These are phyloP conservation scores for Dinoponera quadriceps DNA, from an alignment of 1,140 invertebrate genomes.

Conservation along the genomic window DNA sequence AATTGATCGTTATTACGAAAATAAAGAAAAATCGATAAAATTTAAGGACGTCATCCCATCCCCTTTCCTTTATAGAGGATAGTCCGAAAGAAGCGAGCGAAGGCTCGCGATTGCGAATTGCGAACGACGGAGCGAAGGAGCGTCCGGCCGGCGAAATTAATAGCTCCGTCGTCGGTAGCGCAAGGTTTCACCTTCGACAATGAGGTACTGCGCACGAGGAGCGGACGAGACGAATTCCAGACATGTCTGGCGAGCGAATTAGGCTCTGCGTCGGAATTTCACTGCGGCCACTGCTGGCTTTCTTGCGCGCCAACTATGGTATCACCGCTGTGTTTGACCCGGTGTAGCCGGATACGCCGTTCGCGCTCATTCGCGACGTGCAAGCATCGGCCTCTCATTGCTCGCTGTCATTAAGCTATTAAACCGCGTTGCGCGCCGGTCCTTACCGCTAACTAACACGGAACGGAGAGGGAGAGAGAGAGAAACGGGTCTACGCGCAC, in stretches of 20 bases:
- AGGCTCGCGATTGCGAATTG: not conserved
- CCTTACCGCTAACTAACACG: not conserved
- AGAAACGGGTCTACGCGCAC: not conserved
- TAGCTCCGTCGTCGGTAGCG: slow-evolving; percentile 23
- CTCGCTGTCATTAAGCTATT: slow-evolving; percentile 56
- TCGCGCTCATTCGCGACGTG: too few relatives aligned
- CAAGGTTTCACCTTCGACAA: slow-evolving; percentile 35
- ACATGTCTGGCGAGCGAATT: slow-evolving; percentile 74
- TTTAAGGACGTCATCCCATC: too few relatives aligned
- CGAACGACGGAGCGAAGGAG: not conserved
- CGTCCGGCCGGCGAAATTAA: not conserved
- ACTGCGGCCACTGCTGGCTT: slow-evolving; percentile 74
- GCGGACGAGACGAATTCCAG: slow-evolving; percentile 63
- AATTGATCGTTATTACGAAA: too few relatives aligned
- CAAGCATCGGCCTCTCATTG: slow-evolving; percentile 62
- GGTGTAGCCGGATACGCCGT: slow-evolving; percentile 77
- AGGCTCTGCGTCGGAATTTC: slow-evolving; percentile 77
- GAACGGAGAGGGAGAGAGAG: not conserved
- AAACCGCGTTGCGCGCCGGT: slow-evolving; percentile 17
- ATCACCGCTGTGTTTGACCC: slow-evolving; percentile 58
- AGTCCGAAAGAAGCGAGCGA: slow-evolving; percentile 10
- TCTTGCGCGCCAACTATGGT: slow-evolving; percentile 79
- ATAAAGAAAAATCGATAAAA: too few relatives aligned
- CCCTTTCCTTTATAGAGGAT: slow-evolving; percentile 2
- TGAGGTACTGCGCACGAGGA: slow-evolving; percentile 48